Conservation (phyloP, 2,888 invertebrate species). For the Rhamnusium bicolor region DNA sequence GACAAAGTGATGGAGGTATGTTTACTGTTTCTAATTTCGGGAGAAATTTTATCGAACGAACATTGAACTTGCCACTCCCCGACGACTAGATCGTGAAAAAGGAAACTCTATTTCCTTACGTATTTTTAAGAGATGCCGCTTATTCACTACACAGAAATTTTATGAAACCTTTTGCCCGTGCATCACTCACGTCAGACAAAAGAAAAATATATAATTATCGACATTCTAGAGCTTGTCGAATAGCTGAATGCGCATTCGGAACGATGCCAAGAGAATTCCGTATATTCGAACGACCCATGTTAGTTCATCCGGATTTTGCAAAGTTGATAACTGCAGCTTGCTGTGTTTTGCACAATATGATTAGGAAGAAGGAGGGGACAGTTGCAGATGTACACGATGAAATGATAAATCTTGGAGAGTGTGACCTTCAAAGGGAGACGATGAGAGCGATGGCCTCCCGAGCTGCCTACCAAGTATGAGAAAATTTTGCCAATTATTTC, state of each 20-base stretch:
- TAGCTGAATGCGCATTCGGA: slow-evolving; percentile 12
- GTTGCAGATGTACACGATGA: too few relatives aligned
- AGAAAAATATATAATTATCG: neutral
- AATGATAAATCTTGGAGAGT: too few relatives aligned
- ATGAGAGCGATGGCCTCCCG: too few relatives aligned
- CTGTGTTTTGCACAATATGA: slow-evolving; percentile 1
- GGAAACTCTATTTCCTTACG: too few relatives aligned
- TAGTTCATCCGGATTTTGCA: neutral
- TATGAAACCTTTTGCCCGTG: slow-evolving; percentile 1
- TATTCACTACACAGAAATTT: slow-evolving; percentile 4
- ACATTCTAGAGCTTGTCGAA: slow-evolving; percentile 16
- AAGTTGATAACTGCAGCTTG: slow-evolving; percentile 10
- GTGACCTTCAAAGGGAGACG: too few relatives aligned
- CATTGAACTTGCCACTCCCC: too few relatives aligned
- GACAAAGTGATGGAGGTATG: slow-evolving; percentile 4
- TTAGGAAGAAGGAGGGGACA: too few relatives aligned
- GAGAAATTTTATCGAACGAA: too few relatives aligned
- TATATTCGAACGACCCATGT: neutral
- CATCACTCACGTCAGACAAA: neutral
- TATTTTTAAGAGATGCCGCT: neutral
- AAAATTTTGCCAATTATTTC: too few relatives aligned
- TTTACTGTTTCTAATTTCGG: neutral
- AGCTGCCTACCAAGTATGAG: too few relatives aligned
- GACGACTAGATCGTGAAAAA: too few relatives aligned
- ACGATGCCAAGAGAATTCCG: slow-evolving; percentile 3